phyloP scores from a whole-genome alignment of 2,797 vertebrate species.

The Spheniscus humboldti region DNA sequence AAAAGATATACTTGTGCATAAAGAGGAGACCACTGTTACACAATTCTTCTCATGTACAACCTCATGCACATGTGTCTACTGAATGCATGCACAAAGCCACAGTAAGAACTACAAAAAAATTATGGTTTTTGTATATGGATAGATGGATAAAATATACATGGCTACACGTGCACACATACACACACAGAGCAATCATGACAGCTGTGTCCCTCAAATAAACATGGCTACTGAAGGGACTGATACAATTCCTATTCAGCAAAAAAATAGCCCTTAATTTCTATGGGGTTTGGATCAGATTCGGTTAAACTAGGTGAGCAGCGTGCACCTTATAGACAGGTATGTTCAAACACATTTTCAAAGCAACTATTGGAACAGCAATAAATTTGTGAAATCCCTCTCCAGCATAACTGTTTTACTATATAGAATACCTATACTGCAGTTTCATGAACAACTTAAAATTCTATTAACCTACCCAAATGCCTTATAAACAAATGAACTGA shows the following conservation, averaged over 20 bases:
- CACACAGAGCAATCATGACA: not conserved
- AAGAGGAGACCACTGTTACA: not conserved
- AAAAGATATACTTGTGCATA: not conserved
- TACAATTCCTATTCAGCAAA: not conserved
- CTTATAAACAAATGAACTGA: not conserved
- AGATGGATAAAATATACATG: not conserved
- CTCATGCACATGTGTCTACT: not conserved
- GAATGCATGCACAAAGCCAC: not conserved
- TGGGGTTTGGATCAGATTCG: not conserved
- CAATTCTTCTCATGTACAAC: not conserved
- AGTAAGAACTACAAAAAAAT: not conserved
- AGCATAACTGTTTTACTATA: not conserved
- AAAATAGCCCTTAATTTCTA: not conserved
- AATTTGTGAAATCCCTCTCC: not conserved
- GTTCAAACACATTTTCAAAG: not conserved
- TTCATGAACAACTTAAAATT: not conserved
- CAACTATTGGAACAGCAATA: not conserved
- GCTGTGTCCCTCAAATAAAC: not conserved
- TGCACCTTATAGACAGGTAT: not conserved
- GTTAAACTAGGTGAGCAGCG: not conserved
- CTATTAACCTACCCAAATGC: not conserved
- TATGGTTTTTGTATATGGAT: fast-evolving
- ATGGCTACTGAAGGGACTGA: not conserved
- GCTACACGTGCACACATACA: not conserved
- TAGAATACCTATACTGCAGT: not conserved